phyloP scores from a whole-genome alignment of 2,797 vertebrate genomes.

The Loris lydekkerianus region DNA sequence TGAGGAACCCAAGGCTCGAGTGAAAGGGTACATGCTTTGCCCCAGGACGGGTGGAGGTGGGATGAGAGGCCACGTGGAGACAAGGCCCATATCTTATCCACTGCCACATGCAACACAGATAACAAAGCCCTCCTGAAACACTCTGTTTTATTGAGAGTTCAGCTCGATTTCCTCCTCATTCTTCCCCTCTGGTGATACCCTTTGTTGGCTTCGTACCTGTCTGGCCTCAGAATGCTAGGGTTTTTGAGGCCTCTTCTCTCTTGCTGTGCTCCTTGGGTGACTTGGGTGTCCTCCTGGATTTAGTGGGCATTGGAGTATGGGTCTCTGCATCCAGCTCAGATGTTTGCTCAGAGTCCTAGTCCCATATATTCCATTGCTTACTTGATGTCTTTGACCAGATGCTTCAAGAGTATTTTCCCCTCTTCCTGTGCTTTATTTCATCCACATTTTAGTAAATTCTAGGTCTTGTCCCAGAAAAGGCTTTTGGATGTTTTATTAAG shows the following conservation, averaged over 20 bases:
- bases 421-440: neutral
- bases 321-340: too few relatives aligned
- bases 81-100: neutral
- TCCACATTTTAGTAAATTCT: neutral
- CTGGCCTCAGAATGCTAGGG: neutral
- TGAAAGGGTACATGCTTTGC: neutral
- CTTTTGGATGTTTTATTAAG: neutral
- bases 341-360: neutral
- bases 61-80: neutral
- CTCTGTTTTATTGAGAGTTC: neutral
- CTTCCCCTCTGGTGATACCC: neutral
- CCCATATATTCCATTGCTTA: neutral
- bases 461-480: neutral
- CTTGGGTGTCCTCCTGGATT: fast-evolving
- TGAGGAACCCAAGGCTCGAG: too few relatives aligned
- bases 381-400: neutral
- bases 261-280: too few relatives aligned
- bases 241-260: neutral
- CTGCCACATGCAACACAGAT: neutral
- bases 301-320: too few relatives aligned
- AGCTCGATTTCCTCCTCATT: neutral
- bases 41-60: neutral
- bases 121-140: neutral
- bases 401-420: neutral
- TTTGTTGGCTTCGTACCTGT: neutral